Evolutionary conservation across 2,797 vertebrate species (phyloP), one percentile per base, ranked within the genome.

Genomic region (Rallus crepitans): DNA sequence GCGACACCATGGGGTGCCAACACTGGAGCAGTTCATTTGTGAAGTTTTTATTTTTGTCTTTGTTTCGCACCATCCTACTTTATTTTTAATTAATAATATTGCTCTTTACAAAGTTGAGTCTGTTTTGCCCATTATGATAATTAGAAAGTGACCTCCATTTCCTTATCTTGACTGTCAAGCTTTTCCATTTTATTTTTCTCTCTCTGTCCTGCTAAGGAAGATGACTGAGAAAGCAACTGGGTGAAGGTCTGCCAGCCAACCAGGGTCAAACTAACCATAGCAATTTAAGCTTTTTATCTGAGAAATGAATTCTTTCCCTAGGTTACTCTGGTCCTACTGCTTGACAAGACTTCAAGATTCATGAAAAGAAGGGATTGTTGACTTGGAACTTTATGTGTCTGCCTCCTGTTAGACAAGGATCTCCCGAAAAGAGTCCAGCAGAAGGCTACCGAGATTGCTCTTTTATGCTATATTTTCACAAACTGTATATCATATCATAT

Each of bases 1-100:
- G 27, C 52, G 59, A 9, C 45, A 6, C 6, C 1, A 1, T 27
- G 27, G 10, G 11, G 7, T 10, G 48, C n/a, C 4, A 15, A 37
- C 12, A 31, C 5, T 37, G 24, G 4, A 61, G 3, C 6, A 61
- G 16, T 17, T 27, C 12, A 3, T 81, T 45, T 45, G 42, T 45
- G 42, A 45, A 19, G 11, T 3, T 30, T 48, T 53, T 53, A 17
- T 20, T 68, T 53, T 39, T 33, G 24, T 53, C 27, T 42, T 57
- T 80, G 7, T 71, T 75, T 47, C n/a, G 60, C 47, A 60, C 4
- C 39, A 66, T 13, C 15, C 8, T n/a, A 24, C 13, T 60, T 7
- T 66, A 31, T 72, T 48, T 72, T 37, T n/a, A 52, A 21, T n/a
- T 64, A 68, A 77, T 27, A 1, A 60, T 59, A 57, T 24, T 56